Base-by-base conservation (phyloP, 2,113 vertebrate genomes). In the Periophthalmodon schlosseri region DNA sequence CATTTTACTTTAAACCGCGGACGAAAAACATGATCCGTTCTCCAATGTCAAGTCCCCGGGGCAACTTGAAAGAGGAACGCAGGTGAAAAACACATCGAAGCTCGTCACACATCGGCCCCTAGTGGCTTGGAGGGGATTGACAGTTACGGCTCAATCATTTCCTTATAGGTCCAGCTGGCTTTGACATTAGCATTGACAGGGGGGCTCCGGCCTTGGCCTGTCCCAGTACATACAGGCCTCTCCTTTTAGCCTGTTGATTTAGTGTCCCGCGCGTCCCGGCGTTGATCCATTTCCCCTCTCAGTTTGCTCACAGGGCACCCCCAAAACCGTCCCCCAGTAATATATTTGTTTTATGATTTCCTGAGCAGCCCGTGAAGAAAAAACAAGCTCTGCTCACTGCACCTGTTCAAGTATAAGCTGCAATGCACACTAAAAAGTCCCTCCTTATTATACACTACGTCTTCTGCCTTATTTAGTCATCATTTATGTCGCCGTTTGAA, bases 261-360 rank as follows among this genome's bases (percentile, higher is more conserved):
- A 95, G 91, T 88, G 90, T 94, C 93, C 92, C 93, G 33, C 39
- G 87, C 87, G 93, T 90, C 91, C 44, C 39, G 80, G 92, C 79
- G 85, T 89, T 94, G 94, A 94, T 93, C 93, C 91, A 91, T 94
- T 95, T 95, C 91, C 90, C 92, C 93, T 94, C 92, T 95, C 91
- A 78, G 88, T 91, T 94, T 94, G 91, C 93, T 95, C 92, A 92
- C 92, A 93, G 94, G 93, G 93, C 91, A 94, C 92, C 93, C 91
- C 90, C 88, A 95, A 94, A 96, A 93, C 87, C 87, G 86, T 91
- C 94, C 90, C 92, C 86, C 91, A 87, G 92, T 87, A 89, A 93
- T 93, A 94, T 94, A 93, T 95, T 95, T 95, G 92, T 89, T 95
- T 95, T 95, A 94, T 95, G 94, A 94, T 95, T 96, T 95, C 92